Percentiles rank a stretch among this genome's conserved stretches.
Conservation (phyloP, 2,113 vertebrate species). For the Cyprinodon tularosa region DNA sequence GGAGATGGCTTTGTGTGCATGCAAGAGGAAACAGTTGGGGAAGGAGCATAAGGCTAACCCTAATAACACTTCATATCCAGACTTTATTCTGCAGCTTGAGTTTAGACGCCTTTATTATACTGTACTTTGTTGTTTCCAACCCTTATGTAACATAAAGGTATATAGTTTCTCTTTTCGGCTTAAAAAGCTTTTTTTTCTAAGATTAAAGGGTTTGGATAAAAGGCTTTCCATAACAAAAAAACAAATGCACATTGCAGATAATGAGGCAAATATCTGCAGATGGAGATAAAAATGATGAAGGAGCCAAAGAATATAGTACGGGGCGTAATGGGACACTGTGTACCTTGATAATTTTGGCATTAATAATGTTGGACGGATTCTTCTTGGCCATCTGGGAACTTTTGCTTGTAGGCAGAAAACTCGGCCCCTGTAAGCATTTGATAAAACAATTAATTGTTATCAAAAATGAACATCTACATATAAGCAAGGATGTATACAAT, state of each 20-base stretch:
- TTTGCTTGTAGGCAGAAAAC: conserved; percentile 50
- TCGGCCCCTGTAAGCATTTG: conserved; percentile 75
- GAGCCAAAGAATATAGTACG: conserved; percentile 5
- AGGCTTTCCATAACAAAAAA: conserved; percentile 15
- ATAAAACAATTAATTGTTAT: conserved; percentile 56
- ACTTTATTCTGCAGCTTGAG: background rate
- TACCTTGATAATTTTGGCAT: conserved; percentile 87
- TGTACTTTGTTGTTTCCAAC: conserved; percentile 6
- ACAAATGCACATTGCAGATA: conserved; percentile 25
- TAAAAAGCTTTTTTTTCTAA: background rate
- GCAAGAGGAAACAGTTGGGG: conserved; percentile 22
- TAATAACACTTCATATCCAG: conserved; percentile 17
- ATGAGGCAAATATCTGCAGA: background rate
- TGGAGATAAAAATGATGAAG: conserved; percentile 27
- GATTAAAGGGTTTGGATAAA: conserved; percentile 6
- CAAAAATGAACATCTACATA: conserved; percentile 36
- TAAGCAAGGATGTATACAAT: conserved; percentile 4
- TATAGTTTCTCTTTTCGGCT: background rate
- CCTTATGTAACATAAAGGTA: background rate
- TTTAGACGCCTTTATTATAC: background rate
- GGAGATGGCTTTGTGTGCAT: conserved; percentile 21
- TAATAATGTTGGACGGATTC: conserved; percentile 63
- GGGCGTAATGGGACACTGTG: conserved; percentile 19
- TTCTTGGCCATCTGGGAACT: conserved; percentile 39
- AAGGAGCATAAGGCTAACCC: conserved; percentile 23